phyloP scores from a whole-genome alignment of 1,140 invertebrate genomes.

The Sminthurides bifidus region DNA sequence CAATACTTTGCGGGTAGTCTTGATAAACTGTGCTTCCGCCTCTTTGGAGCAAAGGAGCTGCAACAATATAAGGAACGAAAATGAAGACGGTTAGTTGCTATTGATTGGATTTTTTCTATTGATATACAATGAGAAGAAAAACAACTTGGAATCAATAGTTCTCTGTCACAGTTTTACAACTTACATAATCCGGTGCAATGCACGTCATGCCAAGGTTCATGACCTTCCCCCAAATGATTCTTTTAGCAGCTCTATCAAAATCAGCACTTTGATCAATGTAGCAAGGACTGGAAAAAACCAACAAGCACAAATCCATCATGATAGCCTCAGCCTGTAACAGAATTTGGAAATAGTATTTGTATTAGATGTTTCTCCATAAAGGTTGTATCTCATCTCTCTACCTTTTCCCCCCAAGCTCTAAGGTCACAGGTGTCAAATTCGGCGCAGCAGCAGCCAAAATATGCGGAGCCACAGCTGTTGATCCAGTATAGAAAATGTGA shows the following conservation, averaged over 20 bases:
- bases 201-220: conserved; percentile 40
- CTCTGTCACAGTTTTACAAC: conserved; percentile 50
- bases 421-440: conserved; percentile 49
- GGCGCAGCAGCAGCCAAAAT: conserved; percentile 47
- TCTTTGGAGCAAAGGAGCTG: conserved; percentile 38
- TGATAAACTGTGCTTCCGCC: conserved; percentile 34
- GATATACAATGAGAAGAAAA: too few species aligned
- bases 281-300: conserved; percentile 31
- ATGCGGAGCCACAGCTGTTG: conserved; percentile 43
- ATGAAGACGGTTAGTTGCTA: not conserved
- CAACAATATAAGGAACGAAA: not conserved
- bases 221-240: conserved; percentile 48
- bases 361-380: not conserved
- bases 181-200: conserved; percentile 54
- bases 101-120: not conserved
- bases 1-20: conserved; percentile 34
- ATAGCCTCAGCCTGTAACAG: not conserved
- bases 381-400: conserved; percentile 3
- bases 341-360: not conserved
- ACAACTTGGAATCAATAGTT: too few species aligned
- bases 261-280: conserved; percentile 34
- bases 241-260: conserved; percentile 30
- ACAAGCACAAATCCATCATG: not conserved
- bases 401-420: conserved; percentile 53
- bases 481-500: conserved; percentile 54